Conservation (phyloP, 2,888 invertebrate genomes). For the Dexiosoma caninum region DNA sequence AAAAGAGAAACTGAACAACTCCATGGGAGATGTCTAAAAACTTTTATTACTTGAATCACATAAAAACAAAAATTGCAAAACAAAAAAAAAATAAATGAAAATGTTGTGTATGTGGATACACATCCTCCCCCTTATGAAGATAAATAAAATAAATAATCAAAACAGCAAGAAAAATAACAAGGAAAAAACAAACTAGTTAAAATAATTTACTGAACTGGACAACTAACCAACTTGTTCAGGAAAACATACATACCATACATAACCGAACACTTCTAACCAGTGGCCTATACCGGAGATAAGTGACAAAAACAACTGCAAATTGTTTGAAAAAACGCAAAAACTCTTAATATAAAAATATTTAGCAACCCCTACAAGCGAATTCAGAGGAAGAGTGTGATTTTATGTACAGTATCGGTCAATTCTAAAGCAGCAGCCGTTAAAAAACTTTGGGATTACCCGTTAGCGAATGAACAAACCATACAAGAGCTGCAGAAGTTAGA, state of each 20-base stretch:
- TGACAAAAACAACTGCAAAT: slow-evolving; percentile 59
- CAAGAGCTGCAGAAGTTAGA: no score
- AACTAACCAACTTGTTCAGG: slow-evolving; percentile 26
- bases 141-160: slow-evolving; percentile 55
- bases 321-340: slow-evolving; percentile 44
- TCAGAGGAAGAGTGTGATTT: neutral
- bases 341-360: neutral
- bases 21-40: slow-evolving; percentile 61
- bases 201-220: slow-evolving; percentile 60
- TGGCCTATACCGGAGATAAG: slow-evolving; percentile 48
- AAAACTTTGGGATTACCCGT: no score
- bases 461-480: no score
- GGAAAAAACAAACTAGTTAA: slow-evolving; percentile 51
- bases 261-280: neutral
- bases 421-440: no score
- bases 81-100: slow-evolving; percentile 39
- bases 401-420: no score
- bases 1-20: slow-evolving; percentile 50
- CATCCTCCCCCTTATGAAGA: neutral
- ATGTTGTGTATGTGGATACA: neutral
- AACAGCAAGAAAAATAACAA: slow-evolving; percentile 34
- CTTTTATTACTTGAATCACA: slow-evolving; percentile 58
- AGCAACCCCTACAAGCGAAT: neutral
- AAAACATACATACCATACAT: neutral
- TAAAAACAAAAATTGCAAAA: slow-evolving; percentile 2